Conservation (phyloP, 2,888 invertebrate genomes). For the Stomorhina lunata region DNA sequence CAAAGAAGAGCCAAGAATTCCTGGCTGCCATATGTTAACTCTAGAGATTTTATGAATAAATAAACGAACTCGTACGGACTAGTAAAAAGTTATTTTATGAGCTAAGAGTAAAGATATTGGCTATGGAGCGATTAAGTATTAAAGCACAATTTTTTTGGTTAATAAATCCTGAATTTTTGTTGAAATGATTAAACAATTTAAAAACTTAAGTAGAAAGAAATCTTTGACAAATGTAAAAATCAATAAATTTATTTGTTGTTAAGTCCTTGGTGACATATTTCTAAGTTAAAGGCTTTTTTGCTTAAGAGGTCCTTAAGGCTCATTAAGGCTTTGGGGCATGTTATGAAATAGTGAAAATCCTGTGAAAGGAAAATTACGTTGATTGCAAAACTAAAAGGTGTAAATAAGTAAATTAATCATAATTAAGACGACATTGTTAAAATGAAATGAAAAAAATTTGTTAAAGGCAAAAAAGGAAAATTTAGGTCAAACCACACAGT, state of each 20-base stretch:
- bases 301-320: background rate
- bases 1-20: conserved; percentile 5
- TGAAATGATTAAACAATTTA: no score
- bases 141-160: background rate
- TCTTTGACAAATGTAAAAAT: conserved; percentile 1
- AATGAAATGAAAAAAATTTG: background rate
- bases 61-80: background rate
- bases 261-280: background rate
- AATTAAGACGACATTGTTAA: conserved; percentile 40
- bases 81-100: conserved; percentile 50
- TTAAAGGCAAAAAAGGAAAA: conserved; percentile 2
- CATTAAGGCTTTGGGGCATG: conserved; percentile 1
- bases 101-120: no score
- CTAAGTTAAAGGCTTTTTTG: background rate
- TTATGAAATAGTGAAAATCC: conserved; percentile 10
- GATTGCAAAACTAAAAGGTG: conserved; percentile 38
- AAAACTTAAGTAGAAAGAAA: background rate
- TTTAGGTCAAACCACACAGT: conserved; percentile 54
- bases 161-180: background rate
- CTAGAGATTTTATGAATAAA: conserved; percentile 45
- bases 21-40: conserved; percentile 55
- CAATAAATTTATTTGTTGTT: conserved; percentile 28
- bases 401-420: conserved; percentile 59
- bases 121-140: no score
- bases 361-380: background rate